Conservation (phyloP, 2,888 invertebrate genomes). For the Acrocyrtus sp. region DNA sequence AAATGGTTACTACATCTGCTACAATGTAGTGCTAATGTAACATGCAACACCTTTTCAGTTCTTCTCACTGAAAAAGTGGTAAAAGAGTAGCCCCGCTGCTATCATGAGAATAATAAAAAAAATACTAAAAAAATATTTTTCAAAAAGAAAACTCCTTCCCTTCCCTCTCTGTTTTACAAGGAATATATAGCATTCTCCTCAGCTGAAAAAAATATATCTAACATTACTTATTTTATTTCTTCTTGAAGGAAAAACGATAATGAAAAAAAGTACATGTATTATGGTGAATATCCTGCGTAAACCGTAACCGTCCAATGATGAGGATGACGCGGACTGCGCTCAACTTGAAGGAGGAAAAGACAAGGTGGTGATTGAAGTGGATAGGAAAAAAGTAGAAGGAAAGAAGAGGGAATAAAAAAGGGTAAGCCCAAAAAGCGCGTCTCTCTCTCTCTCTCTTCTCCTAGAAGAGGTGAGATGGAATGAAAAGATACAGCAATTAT, state of each 20-base stretch:
- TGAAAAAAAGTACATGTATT: too few species aligned
- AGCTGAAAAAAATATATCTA: conserved; percentile 36
- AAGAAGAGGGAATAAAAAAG: conserved; percentile 9
- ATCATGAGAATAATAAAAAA: conserved; percentile 40
- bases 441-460: too few species aligned
- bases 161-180: not conserved
- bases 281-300: too few species aligned
- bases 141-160: not conserved
- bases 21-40: conserved; percentile 27
- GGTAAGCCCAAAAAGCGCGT: not conserved
- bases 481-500: conserved; percentile 63
- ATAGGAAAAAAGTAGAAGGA: conserved; percentile 19
- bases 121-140: conserved; percentile 27
- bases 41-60: conserved; percentile 40
- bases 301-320: too few species aligned
- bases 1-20: not conserved
- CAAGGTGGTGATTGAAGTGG: conserved; percentile 14
- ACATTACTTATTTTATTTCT: too few species aligned
- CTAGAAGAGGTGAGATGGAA: conserved; percentile 43
- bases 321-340: conserved; percentile 20
- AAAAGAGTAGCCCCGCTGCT: conserved; percentile 41
- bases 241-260: too few species aligned
- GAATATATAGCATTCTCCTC: too few species aligned
- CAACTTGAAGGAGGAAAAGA: conserved; percentile 14
- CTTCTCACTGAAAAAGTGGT: conserved; percentile 20